Percentiles rank a stretch among this genome's conserved stretches.
phyloP scores from a whole-genome alignment of 1,140 invertebrate species.

The Apis dorsata region DNA sequence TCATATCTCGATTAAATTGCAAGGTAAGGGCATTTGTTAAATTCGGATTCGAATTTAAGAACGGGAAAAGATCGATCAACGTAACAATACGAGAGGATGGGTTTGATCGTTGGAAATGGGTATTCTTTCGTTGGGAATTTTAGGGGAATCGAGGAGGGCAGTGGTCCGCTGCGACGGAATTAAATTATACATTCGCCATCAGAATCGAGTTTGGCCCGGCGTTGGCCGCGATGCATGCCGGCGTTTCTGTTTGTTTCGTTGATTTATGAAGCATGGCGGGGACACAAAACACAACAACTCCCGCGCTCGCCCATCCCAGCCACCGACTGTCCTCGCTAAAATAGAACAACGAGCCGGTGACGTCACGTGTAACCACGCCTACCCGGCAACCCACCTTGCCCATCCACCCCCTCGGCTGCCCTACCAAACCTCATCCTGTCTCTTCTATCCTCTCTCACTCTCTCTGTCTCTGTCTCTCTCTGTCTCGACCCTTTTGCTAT shows the following conservation, averaged over 20 bases:
- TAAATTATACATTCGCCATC: constrained; percentile 72
- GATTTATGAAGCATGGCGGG: constrained; percentile 78
- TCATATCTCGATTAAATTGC: no score
- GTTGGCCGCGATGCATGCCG: constrained; percentile 69
- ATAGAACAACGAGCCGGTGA: constrained; percentile 73
- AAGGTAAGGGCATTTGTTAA: no score
- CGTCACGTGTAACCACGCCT: constrained; percentile 76
- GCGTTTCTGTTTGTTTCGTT: constrained; percentile 77
- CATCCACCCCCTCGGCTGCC: constrained; percentile 12
- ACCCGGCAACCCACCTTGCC: constrained; percentile 43
- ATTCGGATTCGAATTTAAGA: no score
- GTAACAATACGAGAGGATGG: no score
- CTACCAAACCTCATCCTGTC: background rate
- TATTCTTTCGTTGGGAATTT: constrained; percentile 39
- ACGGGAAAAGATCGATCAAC: no score
- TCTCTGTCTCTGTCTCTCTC: background rate
- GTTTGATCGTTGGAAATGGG: no score
- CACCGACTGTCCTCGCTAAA: constrained; percentile 66
- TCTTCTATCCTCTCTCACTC: background rate
- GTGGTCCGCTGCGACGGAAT: constrained; percentile 46
- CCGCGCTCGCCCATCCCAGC: constrained; percentile 51
- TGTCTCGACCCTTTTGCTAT: constrained; percentile 43
- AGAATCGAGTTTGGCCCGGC: constrained; percentile 66
- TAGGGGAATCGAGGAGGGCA: background rate
- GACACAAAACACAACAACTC: constrained; percentile 75